A percentile compares a stretch with the other conserved stretches of the same genome.
phyloP scores from a whole-genome alignment of 2,113 vertebrate genomes.

The Actinemys pallida region DNA sequence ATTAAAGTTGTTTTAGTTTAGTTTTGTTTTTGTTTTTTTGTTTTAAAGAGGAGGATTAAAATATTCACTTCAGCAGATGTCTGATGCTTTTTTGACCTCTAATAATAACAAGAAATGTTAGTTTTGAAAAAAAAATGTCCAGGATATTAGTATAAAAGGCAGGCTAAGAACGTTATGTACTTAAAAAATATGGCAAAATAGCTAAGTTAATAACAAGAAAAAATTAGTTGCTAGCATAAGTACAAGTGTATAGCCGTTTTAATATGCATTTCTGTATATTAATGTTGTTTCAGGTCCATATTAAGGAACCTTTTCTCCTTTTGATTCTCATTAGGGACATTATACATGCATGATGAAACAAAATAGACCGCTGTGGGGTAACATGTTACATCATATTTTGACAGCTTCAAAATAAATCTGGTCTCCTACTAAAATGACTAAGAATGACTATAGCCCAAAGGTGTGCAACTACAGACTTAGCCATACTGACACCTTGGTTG shows the following conservation, averaged over 20 bases:
- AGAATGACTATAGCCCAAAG: not conserved
- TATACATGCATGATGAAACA: not conserved
- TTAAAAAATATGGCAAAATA: conserved; percentile 29
- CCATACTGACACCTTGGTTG: not conserved
- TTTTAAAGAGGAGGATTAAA: conserved; percentile 24
- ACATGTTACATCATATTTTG: not conserved
- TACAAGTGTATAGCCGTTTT: not conserved
- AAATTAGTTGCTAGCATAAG: conserved; percentile 40
- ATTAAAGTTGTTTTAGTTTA: conserved; percentile 16
- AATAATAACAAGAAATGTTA: conserved; percentile 23
- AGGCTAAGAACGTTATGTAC: not conserved
- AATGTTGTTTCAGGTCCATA: not conserved
- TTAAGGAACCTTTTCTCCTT: not conserved
- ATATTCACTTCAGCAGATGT: not conserved
- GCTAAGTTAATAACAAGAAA: not conserved
- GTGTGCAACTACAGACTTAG: not conserved
- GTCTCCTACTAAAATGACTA: not conserved
- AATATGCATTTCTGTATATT: not conserved
- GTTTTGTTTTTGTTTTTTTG: conserved; percentile 32
- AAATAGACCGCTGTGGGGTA: not conserved
- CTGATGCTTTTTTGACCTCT: conserved; percentile 9
- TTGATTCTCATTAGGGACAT: not conserved
- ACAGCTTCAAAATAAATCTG: conserved; percentile 17
- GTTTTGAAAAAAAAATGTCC: not conserved
- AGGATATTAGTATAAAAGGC: not conserved